Base-by-base conservation (phyloP, 1,140 invertebrate genomes). In the Calycopis cecrops region DNA sequence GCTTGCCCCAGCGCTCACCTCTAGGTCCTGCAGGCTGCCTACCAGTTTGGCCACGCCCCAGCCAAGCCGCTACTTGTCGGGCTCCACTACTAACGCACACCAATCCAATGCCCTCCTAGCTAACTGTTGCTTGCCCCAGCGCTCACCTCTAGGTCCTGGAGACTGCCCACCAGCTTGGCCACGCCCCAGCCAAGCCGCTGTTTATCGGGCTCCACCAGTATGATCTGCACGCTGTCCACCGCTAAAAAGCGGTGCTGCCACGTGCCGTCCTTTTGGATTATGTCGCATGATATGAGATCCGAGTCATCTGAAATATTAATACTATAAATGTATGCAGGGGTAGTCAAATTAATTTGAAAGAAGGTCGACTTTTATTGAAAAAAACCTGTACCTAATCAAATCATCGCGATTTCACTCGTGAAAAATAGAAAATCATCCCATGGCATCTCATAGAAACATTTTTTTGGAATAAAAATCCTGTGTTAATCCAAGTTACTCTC, bases 1-100 rank as follows among this genome's bases (percentile, higher is more conserved):
- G 21, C 21, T 28, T 28, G 6, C 2, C 6, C 21, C 6, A 28
- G 21, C 21, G 2, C 21, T 69, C 50, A 84, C 94, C 75, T 95
- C 94, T 33, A 95, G 92, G 69, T 96, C 94, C 79, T 96, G 95
- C 28, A 96, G 73, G 73, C 95, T 95, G 14, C 94, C 94, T 4
- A 98, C 97, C 70, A 99, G 94, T 85, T 98, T 97, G 0, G 97
- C 97, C 0, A 99, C 94, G 6, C 97, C 98, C 97, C 97, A 99
- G 0, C 98, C 98, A 16, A 99, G 88, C 51, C 94, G 91, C 70
- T 94, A 93, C 7, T 93, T 92, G 73, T 99, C 98, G 21, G 21
- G 21, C 6, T 28, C 6, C 2, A 3, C 2, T 28, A 2, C 21
- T 28, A 28, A 28, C 21, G 21, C 2, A 28, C 6, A 28, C 21